phyloP scores from a whole-genome alignment of 2,113 vertebrate species.

The human (Homo sapiens) region GRCh38 chr6:147034001-147034500 shows the following conservation, averaged over 20 bases:
- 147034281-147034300: not conserved
- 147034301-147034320: not conserved
- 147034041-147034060: not conserved
- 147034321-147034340: not conserved
- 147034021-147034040: not conserved
- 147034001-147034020: too few species aligned
- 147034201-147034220: not conserved
- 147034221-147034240: not conserved
- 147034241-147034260: not conserved
- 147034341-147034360: not conserved
- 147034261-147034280: not conserved
- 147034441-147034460: too few species aligned
- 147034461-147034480: too few species aligned
- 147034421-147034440: too few species aligned
- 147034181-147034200: not conserved
- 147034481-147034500: too few species aligned
- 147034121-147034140: not conserved
- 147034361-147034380: not conserved
- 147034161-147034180: not conserved
- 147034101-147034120: not conserved
- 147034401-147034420: too few species aligned
- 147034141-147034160: too few species aligned
- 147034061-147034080: not conserved
- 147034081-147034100: fast-evolving
- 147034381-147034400: not conserved